phyloP scores from a whole-genome alignment of 2,797 vertebrate species.

The Synanceia verrucosa region DNA sequence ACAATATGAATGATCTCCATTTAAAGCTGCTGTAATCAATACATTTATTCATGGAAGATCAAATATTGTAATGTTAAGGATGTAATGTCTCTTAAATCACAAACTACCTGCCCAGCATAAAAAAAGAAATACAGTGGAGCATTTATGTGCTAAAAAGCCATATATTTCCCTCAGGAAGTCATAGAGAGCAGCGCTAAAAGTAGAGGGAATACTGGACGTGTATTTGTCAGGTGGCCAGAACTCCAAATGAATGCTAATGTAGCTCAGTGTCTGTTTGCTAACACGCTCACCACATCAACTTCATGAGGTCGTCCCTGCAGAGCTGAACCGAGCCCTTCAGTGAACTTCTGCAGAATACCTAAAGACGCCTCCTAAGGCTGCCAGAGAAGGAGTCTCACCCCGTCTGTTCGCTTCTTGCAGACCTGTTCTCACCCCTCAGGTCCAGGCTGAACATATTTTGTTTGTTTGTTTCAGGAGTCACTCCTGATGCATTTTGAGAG shows the following conservation, averaged over 20 bases:
- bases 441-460: background rate
- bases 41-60: background rate
- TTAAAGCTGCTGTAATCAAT: too few relatives aligned
- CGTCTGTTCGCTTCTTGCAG: background rate
- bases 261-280: background rate
- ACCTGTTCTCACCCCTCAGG: background rate
- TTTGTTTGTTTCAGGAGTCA: background rate
- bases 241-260: background rate
- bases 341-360: background rate
- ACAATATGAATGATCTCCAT: too few relatives aligned
- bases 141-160: background rate
- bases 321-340: background rate
- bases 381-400: background rate
- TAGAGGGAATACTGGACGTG: background rate
- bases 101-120: background rate
- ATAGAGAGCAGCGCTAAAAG: background rate
- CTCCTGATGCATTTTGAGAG: background rate
- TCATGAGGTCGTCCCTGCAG: background rate
- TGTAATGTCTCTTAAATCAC: too few relatives aligned
- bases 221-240: background rate
- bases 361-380: background rate
- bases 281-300: background rate
- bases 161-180: background rate
- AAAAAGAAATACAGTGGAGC: background rate
- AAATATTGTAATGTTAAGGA: background rate